Conservation (phyloP, 2,797 vertebrate species). For the Sarcophilus harrisii region DNA sequence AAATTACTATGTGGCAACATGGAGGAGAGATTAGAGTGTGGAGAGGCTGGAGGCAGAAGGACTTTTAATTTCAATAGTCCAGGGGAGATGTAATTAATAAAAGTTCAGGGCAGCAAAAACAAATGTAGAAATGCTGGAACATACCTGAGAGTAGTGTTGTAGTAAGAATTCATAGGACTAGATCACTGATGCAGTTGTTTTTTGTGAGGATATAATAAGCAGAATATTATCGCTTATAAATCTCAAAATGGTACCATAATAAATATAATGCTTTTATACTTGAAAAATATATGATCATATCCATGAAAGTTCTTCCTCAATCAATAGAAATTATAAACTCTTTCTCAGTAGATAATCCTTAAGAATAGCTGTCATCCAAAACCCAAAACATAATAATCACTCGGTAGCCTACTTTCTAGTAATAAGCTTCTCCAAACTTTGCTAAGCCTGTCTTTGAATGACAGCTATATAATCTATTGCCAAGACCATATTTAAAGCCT, state of each 20-base stretch:
- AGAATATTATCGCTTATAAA: constrained; percentile 11
- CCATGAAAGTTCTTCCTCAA: not conserved
- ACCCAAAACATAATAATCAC: not conserved
- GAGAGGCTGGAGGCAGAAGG: not conserved
- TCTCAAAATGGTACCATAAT: not conserved
- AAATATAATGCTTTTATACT: not conserved
- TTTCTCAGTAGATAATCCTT: not conserved
- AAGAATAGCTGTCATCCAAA: not conserved
- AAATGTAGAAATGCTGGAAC: not conserved
- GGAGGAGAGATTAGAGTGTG: not conserved
- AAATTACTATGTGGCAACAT: not conserved
- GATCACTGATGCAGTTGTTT: not conserved
- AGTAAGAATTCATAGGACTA: not conserved
- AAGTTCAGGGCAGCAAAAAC: not conserved
- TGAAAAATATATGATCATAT: not conserved
- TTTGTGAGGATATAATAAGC: not conserved
- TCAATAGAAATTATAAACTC: not conserved
- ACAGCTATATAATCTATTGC: not conserved
- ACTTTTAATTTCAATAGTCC: not conserved
- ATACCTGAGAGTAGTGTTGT: not conserved
- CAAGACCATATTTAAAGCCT: not conserved
- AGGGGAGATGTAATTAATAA: not conserved
- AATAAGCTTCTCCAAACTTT: not conserved
- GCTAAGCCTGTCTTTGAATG: not conserved
- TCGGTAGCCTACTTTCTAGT: not conserved